Evolutionary conservation across 2,113 vertebrate genomes (phyloP).

Genomic region (Eolophus roseicapilla): DNA sequence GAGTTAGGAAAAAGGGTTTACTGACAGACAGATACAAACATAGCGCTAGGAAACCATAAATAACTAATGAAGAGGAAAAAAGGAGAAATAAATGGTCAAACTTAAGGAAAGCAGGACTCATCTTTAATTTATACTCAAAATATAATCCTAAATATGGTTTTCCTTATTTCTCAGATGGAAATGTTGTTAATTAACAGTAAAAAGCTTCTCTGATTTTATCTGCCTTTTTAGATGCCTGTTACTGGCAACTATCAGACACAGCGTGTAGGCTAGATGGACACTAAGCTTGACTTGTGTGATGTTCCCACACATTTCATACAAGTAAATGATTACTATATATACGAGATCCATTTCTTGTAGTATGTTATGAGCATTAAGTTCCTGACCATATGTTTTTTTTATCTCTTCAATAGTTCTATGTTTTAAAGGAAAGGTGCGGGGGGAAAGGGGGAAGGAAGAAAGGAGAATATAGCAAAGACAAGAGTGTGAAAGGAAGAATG

Average conservation of each 20-base stretch:
- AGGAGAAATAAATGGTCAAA: not conserved
- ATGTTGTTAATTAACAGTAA: not conserved
- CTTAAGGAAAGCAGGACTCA: not conserved
- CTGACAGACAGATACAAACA: not conserved
- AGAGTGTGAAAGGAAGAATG: not conserved
- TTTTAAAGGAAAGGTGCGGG: too few species aligned
- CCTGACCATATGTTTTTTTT: not conserved
- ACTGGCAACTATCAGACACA: not conserved
- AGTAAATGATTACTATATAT: not conserved
- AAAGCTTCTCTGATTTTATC: not conserved
- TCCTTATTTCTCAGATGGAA: not conserved
- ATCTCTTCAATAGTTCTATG: not conserved
- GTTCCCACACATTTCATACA: not conserved
- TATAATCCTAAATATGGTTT: not conserved
- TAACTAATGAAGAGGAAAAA: not conserved
- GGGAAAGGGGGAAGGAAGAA: too few species aligned
- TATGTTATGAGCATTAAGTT: not conserved
- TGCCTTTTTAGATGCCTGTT: not conserved
- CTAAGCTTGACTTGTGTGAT: fast-evolving
- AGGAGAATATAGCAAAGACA: not conserved
- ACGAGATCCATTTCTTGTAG: not conserved
- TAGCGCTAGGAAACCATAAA: not conserved
- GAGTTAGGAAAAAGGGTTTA: not conserved
- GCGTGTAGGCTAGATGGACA: not conserved
- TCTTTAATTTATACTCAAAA: not conserved